Percentiles rank a stretch among this genome's conserved stretches.
phyloP scores from a whole-genome alignment of 2,113 vertebrate genomes.

The Centropus unirufus region DNA sequence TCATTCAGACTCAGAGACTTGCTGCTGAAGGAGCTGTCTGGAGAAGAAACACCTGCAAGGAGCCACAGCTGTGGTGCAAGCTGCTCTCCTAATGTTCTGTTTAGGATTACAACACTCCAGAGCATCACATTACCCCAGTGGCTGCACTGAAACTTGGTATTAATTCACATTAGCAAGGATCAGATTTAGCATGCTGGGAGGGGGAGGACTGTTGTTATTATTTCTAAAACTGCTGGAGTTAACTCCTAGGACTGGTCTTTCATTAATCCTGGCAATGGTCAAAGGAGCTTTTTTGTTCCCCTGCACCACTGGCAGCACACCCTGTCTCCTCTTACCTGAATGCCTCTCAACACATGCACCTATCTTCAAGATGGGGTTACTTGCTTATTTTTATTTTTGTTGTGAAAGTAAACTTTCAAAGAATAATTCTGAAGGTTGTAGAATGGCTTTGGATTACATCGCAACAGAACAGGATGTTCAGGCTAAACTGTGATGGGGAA shows the following conservation, averaged over 20 bases:
- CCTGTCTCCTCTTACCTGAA: background rate
- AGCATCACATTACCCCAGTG: constrained; percentile 18
- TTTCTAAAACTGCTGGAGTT: constrained; percentile 47
- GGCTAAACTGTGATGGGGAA: background rate
- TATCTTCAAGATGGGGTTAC: background rate
- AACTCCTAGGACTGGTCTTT: constrained; percentile 26
- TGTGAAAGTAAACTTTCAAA: background rate
- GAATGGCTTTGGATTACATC: background rate
- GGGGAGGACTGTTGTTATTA: constrained; percentile 17
- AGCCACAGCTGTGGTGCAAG: constrained; percentile 13
- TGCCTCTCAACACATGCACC: background rate
- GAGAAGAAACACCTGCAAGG: constrained; percentile 30
- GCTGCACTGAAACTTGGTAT: constrained; percentile 33
- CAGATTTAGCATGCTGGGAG: background rate
- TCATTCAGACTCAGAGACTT: background rate
- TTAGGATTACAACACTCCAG: constrained; percentile 35
- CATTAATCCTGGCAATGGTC: background rate
- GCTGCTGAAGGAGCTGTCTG: constrained; percentile 13
- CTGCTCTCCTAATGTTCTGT: constrained; percentile 41
- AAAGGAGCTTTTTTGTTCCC: constrained; percentile 40
- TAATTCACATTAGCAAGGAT: constrained; percentile 48
- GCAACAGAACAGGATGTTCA: background rate
- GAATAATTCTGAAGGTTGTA: background rate
- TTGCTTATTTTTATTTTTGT: background rate
- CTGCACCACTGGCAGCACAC: background rate